Evolutionary conservation across 2,888 invertebrate genomes (phyloP), one percentile per base, ranked within the genome.

Genomic region (Tillus elongatus): DNA sequence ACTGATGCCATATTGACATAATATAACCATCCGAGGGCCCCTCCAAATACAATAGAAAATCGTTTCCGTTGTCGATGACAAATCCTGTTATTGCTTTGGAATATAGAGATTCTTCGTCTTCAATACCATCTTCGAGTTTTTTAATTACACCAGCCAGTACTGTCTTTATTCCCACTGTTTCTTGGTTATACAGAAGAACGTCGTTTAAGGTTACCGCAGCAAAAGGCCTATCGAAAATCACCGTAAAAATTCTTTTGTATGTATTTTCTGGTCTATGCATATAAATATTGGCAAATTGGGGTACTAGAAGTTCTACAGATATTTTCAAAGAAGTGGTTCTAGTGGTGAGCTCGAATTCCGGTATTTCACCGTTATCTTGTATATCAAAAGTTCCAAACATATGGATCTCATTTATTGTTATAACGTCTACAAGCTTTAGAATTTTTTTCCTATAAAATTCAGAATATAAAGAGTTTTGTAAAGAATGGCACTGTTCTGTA

Each of bases 11-110:
- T 8, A 56, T 15, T 19, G 42, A 46, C 19, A 56, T 39, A 33
- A 58, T 55, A 35, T 41, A 50, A 3, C 57, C 56, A 15, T 46
- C 37, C 0, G 50, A 43, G 2, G 41, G 26, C 4, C 57, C 57
- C 43, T 58, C 57, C 3, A 54, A 30, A 35, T 44, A 56, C 30
- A 54, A 39, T 24, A 47, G 39, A 31, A 44, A 44, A n/a, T 40
- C 44, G 33, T 40, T 46, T 3, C 52, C 51, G 37, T 53, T 51
- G 28, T 58, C 56, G 1, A 58, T 37, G 6, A 50, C 9, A 37
- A 56, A 56, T 4, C 57, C 57, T 10, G 54, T 54, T 9, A 56
- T 11, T 8, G 40, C 36, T 12, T 8, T 8, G 15, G 8, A 16
- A 14, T 32, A 4, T 31, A 33, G 12, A 28, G 13, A 3, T n/a